Evolutionary conservation across 2,113 vertebrate genomes (phyloP), one percentile per base, ranked within the genome.

Genomic region (Willisornis vidua): DNA sequence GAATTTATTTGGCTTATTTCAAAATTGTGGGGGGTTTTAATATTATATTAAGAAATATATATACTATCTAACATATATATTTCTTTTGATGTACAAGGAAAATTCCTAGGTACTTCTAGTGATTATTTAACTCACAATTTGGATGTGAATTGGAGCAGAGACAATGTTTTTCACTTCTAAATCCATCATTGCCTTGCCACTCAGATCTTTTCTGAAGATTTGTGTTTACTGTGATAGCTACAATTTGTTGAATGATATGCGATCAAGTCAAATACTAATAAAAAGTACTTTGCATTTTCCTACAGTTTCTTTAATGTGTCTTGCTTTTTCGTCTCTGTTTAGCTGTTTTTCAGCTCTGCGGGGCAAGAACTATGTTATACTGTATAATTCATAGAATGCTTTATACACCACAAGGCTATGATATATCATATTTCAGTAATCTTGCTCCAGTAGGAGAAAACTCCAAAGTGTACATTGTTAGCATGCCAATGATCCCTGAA

Each of bases 401-500:
- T 62, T 54, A 63, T 26, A 83, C 6, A 14, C 7, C 25, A 3
- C 14, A 63, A 85, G 19, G 4, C 2, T 67, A 14, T 16, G 4
- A 51, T 67, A 20, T 4, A 54, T 24, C 20, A 20, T n/a, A 26
- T 70, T 74, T 9, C 14, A 52, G 10, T 25, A 37, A 57, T 33
- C 8, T 6, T 51, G 8, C 10, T 89, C 41, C 55, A 59, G 5
- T 8, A 73, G 22, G 9, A 80, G 11, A 33, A 55, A 46, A 46
- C 17, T 58, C 31, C 76, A 20, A 49, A 48, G 3, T 24, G 3
- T 13, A 58, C 45, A 62, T 62, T n/a, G 49, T 24, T 58, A 18
- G 1, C 3, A 51, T 25, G 77, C 7, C 5, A 61, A 46, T 0
- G 1, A 48, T 26, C 10, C 41, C 79, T 51, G 31, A 74, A 16